Evolutionary conservation across 2,888 invertebrate species (phyloP).

Genomic region (Eudemis profundana): DNA sequence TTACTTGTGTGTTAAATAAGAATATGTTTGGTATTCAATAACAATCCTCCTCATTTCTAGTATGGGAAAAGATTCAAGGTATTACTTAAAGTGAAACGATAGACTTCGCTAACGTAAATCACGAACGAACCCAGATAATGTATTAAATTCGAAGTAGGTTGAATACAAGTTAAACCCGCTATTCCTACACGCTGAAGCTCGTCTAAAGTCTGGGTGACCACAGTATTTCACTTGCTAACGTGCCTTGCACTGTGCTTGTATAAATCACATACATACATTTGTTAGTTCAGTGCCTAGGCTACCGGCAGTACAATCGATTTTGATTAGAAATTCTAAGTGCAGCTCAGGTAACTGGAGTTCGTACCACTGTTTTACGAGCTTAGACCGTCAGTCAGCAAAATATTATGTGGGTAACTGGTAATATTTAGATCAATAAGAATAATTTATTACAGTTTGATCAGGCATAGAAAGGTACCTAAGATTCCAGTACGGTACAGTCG

Average conservation of each 20-base stretch:
- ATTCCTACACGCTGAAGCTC: background rate
- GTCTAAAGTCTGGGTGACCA: constrained; percentile 15
- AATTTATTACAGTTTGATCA: too few species aligned
- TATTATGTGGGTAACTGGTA: too few species aligned
- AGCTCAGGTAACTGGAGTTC: background rate
- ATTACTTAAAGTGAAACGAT: too few species aligned
- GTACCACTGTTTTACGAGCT: background rate
- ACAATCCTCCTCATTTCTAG: too few species aligned
- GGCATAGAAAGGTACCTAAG: too few species aligned
- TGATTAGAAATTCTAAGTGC: constrained; percentile 23
- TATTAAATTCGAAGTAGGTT: constrained; percentile 2
- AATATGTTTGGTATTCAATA: too few species aligned
- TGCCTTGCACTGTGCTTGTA: background rate
- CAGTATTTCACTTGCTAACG: constrained; percentile 34
- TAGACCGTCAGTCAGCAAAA: background rate
- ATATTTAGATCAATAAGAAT: too few species aligned
- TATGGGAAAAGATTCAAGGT: too few species aligned
- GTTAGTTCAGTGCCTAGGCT: background rate
- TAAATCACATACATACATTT: constrained; percentile 13
- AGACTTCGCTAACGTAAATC: constrained; percentile 13
- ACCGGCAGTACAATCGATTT: constrained; percentile 5
- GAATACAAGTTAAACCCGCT: constrained; percentile 8
- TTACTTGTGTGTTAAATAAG: too few species aligned
- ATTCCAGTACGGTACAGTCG: too few species aligned
- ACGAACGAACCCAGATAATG: constrained; percentile 30